Conservation (phyloP, 1,140 invertebrate species). For the Colletes latitarsis region DNA sequence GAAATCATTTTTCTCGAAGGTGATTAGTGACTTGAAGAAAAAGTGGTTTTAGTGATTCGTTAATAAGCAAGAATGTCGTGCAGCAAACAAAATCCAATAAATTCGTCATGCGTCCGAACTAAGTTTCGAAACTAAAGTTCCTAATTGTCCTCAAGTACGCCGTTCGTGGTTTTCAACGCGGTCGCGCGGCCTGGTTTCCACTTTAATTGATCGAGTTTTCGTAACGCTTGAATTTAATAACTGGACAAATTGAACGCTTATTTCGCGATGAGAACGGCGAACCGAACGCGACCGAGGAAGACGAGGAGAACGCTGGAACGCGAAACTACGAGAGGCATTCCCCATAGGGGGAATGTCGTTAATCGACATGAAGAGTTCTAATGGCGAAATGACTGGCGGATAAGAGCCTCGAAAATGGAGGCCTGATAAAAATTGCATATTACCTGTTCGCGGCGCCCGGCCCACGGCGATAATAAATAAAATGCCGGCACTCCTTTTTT, state of each 20-base stretch:
- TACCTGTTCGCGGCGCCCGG: conserved; percentile 33
- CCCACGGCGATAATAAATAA: conserved; percentile 60
- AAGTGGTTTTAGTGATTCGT: conserved; percentile 30
- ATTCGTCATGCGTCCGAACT: conserved; percentile 56
- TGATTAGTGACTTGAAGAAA: conserved; percentile 55
- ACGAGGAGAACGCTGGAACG: conserved; percentile 10
- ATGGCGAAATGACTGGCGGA: conserved; percentile 23
- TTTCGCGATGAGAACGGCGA: no score
- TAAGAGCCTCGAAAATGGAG: conserved; percentile 52
- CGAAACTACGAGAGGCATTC: background rate
- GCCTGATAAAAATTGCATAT: conserved; percentile 55
- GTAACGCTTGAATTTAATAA: conserved; percentile 29
- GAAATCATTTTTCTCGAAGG: no score
- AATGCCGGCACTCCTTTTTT: conserved; percentile 40
- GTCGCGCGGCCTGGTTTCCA: background rate
- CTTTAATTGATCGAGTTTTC: conserved; percentile 51
- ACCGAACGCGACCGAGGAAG: no score
- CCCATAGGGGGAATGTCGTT: background rate
- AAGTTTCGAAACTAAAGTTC: conserved; percentile 59
- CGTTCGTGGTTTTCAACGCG: conserved; percentile 37
- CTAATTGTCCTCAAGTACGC: conserved; percentile 50
- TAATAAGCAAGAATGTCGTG: conserved; percentile 37
- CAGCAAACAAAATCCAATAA: conserved; percentile 63
- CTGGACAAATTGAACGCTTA: background rate
- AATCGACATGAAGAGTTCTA: background rate